Evolutionary conservation across 37 sponge, comb jelly and placozoan species (phyloP).

Genomic region (Lycopodina hypogea): DNA sequence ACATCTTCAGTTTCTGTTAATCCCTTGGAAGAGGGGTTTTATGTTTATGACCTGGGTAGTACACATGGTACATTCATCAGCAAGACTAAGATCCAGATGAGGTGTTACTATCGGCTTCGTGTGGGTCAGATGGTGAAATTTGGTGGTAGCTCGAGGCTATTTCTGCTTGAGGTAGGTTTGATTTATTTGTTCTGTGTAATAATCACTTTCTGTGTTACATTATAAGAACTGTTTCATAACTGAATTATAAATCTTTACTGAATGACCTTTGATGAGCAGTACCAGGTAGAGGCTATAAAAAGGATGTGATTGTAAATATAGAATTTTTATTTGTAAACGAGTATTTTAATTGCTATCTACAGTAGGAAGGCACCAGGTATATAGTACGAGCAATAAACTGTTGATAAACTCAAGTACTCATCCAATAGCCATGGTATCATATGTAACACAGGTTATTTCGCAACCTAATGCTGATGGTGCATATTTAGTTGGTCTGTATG

Average conservation of each 20-base stretch:
- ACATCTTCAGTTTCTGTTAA: conserved; percentile 12
- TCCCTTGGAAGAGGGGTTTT: conserved; percentile 71
- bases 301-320: background rate
- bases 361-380: no score
- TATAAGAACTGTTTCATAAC: background rate
- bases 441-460: no score
- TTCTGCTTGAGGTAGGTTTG: conserved; percentile 73
- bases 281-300: no score
- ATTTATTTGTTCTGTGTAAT: background rate
- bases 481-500: no score
- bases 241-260: background rate
- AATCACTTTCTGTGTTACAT: background rate
- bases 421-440: no score
- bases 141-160: conserved; percentile 92
- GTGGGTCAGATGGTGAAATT: conserved; percentile 90
- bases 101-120: conserved; percentile 76
- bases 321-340: background rate
- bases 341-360: background rate
- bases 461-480: no score
- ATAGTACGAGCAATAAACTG: no score
- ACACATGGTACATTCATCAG: conserved; percentile 83
- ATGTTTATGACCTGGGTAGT: conserved; percentile 87
- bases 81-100: conserved; percentile 64
- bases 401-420: no score
- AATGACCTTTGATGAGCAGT: background rate